Evolutionary conservation across 2,888 invertebrate species (phyloP).

Genomic region (Latrodectus elegans): DNA sequence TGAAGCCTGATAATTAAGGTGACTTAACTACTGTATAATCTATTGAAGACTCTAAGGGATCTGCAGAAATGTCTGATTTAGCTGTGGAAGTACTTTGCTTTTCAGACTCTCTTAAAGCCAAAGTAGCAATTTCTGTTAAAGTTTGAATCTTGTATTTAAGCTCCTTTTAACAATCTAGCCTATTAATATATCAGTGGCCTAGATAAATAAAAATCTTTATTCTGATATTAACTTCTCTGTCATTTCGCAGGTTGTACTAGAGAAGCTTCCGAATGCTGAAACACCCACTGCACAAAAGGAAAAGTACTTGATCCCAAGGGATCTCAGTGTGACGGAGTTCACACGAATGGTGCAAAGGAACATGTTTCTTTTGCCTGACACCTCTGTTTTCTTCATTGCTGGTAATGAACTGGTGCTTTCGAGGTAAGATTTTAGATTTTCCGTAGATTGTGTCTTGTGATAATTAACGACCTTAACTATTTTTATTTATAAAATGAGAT

Average conservation of each 20-base stretch:
- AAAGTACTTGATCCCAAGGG: constrained; percentile 43
- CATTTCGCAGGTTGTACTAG: constrained; percentile 39
- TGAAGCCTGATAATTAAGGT: too few relatives aligned
- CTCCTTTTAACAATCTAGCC: too few relatives aligned
- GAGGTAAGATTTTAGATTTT: constrained; percentile 6
- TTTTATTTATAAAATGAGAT: neutral
- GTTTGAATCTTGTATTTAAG: too few relatives aligned
- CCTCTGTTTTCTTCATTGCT: constrained; percentile 12
- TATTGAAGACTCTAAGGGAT: neutral
- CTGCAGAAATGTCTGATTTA: neutral
- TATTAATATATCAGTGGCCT: too few relatives aligned
- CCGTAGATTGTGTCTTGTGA: too few relatives aligned
- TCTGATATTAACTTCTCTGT: neutral
- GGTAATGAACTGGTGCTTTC: constrained; percentile 20
- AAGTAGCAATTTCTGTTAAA: too few relatives aligned
- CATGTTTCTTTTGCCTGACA: constrained; percentile 35
- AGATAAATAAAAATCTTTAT: neutral
- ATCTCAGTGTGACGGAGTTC: constrained; percentile 24
- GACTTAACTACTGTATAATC: neutral
- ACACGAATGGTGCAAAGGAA: constrained; percentile 30
- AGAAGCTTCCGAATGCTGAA: constrained; percentile 22
- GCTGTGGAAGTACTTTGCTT: too few relatives aligned
- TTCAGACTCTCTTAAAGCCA: too few relatives aligned
- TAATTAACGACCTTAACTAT: neutral
- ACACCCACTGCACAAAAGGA: constrained; percentile 52